Conservation (phyloP, 2,113 vertebrate genomes). For the Heteronetta atricapilla region DNA sequence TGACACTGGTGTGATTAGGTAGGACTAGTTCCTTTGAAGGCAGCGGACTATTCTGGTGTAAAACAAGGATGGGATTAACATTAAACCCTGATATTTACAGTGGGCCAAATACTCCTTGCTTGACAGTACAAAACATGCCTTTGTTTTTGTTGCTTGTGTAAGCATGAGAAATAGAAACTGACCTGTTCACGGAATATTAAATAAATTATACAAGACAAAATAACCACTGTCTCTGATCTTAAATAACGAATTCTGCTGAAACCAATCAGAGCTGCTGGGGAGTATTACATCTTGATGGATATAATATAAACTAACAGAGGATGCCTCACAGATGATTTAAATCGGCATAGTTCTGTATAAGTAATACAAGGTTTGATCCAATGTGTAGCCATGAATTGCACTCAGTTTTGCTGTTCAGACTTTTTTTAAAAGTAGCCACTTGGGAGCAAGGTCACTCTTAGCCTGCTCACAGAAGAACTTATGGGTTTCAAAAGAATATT, state of each 20-base stretch:
- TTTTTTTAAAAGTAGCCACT: neutral
- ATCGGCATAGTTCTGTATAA: neutral
- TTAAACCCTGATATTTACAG: neutral
- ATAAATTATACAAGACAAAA: constrained; percentile 25
- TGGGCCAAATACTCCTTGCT: neutral
- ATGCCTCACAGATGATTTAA: neutral
- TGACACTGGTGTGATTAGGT: neutral
- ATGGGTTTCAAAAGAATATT: neutral
- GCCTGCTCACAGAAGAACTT: neutral
- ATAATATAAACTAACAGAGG: neutral
- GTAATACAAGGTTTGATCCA: neutral
- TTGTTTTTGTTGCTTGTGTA: constrained; percentile 39
- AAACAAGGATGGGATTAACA: constrained; percentile 53
- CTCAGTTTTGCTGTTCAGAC: neutral
- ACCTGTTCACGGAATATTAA: constrained; percentile 30
- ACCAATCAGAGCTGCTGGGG: neutral
- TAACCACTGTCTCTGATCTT: neutral
- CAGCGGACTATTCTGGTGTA: neutral
- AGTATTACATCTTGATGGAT: neutral
- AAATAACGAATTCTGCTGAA: neutral
- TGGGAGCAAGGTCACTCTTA: neutral
- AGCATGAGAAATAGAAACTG: constrained; percentile 12
- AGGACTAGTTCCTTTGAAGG: constrained; percentile 43
- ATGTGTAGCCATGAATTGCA: neutral
- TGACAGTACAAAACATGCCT: constrained; percentile 31